Base-by-base conservation (phyloP, 2,113 vertebrate genomes). In the Rhinolophus sinicus region DNA sequence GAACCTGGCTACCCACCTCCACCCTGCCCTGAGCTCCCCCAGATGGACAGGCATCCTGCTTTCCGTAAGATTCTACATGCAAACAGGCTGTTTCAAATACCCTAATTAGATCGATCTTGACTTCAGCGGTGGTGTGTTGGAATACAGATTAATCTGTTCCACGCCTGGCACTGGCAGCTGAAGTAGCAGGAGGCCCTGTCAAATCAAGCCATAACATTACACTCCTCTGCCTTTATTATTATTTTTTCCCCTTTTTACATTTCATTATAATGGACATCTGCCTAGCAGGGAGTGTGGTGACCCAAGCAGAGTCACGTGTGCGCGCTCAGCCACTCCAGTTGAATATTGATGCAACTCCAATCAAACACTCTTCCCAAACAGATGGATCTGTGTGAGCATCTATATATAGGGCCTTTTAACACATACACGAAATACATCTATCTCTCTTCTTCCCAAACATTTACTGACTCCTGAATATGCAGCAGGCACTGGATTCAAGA, bases 71-170 rank as follows among this genome's bases (percentile, higher is more conserved):
- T 62, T 97, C 89, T 85, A 93, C 97, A 98, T 88, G 95, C 98
- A 95, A 97, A 98, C 86, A 86, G 97, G 96, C 96, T 96, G 96
- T 98, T 98, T 98, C 97, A 98, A 98, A 98, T 88, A 97, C 96
- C 93, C 98, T 98, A 98, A 98, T 98, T 98, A 98, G 98, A 98
- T 98, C 83, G 95, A 98, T 98, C 98, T 90, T 93, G 96, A 97
- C 97, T 98, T 97, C 47, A 90, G 98, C 67, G n/a, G 94, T 1
- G 16, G 90, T 28, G 22, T 94, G 95, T 2, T 97, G 87, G 98
- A 98, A 98, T 98, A 98, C 98, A 98, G 98, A 99, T 98, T 89
- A 97, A 98, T 97, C 97, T 97, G 88, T 90, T 88, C 92, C 81
- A 64, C 33, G 97, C 96, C 83, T 95, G 93, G 96, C 93, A 72